These are phyloP conservation scores for Nymphalis polychloros DNA, from an alignment of 2,888 invertebrate species.

Conservation along the genomic window DNA sequence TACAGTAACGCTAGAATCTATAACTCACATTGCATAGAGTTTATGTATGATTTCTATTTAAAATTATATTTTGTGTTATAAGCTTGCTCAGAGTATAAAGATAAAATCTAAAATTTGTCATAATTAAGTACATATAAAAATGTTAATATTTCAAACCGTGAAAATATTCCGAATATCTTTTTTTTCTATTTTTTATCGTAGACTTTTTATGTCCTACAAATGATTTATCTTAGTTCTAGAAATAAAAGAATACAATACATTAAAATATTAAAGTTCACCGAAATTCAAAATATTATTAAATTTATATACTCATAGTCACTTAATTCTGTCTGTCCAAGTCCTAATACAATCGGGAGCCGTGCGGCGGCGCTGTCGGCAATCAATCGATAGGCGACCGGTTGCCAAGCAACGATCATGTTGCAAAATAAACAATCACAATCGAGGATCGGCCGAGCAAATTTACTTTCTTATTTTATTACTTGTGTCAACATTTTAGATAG, in stretches of 20 bases:
- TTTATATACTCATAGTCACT: slow-evolving; percentile 1
- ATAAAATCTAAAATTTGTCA: too few species aligned
- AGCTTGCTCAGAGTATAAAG: too few species aligned
- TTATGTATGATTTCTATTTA: too few species aligned
- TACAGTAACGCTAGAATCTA: too few species aligned
- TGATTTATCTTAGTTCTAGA: too few species aligned
- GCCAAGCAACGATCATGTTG: slow-evolving; percentile 79
- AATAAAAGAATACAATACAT: not conserved
- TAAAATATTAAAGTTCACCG: not conserved
- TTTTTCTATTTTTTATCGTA: too few species aligned
- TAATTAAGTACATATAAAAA: too few species aligned
- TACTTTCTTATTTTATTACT: slow-evolving; percentile 81
- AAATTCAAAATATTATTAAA: not conserved
- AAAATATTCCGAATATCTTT: too few species aligned
- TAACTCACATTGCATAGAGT: too few species aligned
- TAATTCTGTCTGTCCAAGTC: slow-evolving; percentile 43
- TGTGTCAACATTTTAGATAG: slow-evolving; percentile 78
- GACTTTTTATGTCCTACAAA: too few species aligned
- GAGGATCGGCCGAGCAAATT: slow-evolving; percentile 74
- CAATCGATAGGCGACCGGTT: slow-evolving; percentile 76
- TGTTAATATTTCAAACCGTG: too few species aligned
- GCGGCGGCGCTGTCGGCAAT: slow-evolving; percentile 65
- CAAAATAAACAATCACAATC: slow-evolving; percentile 81
- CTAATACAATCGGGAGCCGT: slow-evolving; percentile 46
- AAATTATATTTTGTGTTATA: too few species aligned